Base-by-base conservation (phyloP, 92 coral and sea anemone species). In the Porites evermanni region DNA sequence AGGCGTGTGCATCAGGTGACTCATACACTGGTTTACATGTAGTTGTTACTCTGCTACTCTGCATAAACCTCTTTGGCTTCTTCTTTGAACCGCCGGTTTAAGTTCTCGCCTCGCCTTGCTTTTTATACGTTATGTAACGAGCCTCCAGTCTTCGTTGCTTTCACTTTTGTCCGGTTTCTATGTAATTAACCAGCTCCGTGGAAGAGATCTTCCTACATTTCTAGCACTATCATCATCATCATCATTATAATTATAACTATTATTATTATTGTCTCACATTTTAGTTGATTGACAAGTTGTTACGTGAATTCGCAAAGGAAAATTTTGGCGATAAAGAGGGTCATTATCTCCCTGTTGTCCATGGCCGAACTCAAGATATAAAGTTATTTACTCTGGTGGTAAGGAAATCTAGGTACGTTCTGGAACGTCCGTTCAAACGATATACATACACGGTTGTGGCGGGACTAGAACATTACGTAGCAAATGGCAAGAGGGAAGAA, bases 251-350 rank as follows among this genome's bases (percentile, higher is more conserved):
- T 38, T 14, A 16, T 16, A 0, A 14, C 6, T 14, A 12, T 38
- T 63, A 63, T 63, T 63, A 17, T 65, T 65, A 24, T 65, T 65
- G 18, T 65, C 21, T 6, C 8, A 64, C 21, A 12, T 50, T n/a
- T 73, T 26, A 76, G 67, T 24, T 56, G 80, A 76, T 76, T 24
- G 80, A 26, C 26, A 18, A 26, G 50, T 26, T 64, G 38, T 23
- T 76, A 12, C 67, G 80, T 21, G 16, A 21, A 9, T 76, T 76
- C 29, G 20, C 68, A 5, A 20, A 56, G 68, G 21, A 26, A 19
- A 58, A 58, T 76, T 76, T 76, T 20, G 23, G 80, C 9, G 69
- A 65, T 18, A 24, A 14, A 8, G 69, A 24, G 53, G 24, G 20
- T 2, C 51, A 17, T 9, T 58, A 58, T 32, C 54, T 56, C 23